Evolutionary conservation across 2,113 vertebrate species (phyloP).

Genomic region (Calidris pygmaea): DNA sequence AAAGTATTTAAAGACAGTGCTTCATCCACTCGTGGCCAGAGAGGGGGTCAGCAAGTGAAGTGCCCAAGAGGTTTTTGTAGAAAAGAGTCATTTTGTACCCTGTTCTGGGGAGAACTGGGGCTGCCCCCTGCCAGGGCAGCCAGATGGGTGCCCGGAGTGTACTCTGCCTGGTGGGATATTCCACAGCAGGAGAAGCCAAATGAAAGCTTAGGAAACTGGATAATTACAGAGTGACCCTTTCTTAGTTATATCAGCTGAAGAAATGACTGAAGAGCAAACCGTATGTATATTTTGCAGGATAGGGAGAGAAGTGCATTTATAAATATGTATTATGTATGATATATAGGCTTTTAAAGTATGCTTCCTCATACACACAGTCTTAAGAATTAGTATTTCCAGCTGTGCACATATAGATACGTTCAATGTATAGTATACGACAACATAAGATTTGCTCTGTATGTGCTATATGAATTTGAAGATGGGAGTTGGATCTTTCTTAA

Average conservation of each 20-base stretch:
- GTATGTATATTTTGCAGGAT: neutral
- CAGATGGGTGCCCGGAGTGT: fast-evolving
- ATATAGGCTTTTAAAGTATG: neutral
- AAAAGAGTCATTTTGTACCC: neutral
- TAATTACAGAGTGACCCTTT: neutral
- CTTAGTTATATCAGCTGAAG: neutral
- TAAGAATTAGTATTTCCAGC: neutral
- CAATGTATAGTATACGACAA: neutral
- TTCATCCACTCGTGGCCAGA: neutral
- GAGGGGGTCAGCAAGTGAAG: neutral
- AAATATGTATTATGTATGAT: neutral
- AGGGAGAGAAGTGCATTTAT: neutral
- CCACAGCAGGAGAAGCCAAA: neutral
- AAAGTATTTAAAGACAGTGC: neutral
- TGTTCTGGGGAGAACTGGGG: neutral
- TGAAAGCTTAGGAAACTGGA: neutral
- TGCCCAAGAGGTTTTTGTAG: neutral
- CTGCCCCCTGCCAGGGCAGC: neutral
- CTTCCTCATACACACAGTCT: neutral
- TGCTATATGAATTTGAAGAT: neutral
- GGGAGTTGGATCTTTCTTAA: neutral
- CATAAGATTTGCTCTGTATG: neutral
- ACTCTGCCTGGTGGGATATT: neutral
- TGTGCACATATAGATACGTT: neutral
- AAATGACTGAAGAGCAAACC: neutral